Evolutionary conservation across 1,140 invertebrate genomes (phyloP), one percentile per base, ranked within the genome.

Genomic region (Trichonephila clavata): DNA sequence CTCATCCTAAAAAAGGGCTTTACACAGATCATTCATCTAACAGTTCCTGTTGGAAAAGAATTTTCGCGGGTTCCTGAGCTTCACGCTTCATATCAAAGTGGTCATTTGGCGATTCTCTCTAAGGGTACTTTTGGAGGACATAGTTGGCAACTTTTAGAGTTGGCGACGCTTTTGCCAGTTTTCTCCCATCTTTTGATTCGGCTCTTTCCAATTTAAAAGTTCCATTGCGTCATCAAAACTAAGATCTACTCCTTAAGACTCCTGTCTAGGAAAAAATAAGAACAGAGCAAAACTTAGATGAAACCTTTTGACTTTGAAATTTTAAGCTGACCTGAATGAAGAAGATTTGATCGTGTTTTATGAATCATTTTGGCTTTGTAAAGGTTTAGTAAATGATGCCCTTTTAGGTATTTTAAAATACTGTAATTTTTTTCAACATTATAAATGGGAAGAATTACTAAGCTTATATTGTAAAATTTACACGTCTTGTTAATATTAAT

Each of bases 1-100:
- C 50, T 50, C 50, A 50, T 50, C 50, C 50, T 50, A 50, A 86
- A 24, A 68, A 86, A 71, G 63, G 50, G n/a, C 91, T 92, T 92
- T 92, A 39, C 63, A 92, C 77, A 68, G 91, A 71, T 63, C 81
- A 61, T 86, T 71, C 89, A 60, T 86, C 91, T 86, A 59, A 71
- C 60, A 60, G 32, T 86, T 92, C 91, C 83, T 68, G 63, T 60
- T 32, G 27, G 60, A 60, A 77, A 71, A 86, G 83, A 92, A 86
- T 86, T 92, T 92, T 92, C 83, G 57, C 80, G 27, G 57, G 5
- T 20, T 32, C 50, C 32, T 92, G 91, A 68, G n/a, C 83, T 83
- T 86, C 24, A 77, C 63, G 83, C 91, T 50, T 92, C n/a, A 59
- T 39, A 43, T 81, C 61, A 86, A 92, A 84, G 27, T 86, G 27